phyloP scores from a whole-genome alignment of 2,888 invertebrate genomes.

The Oasisia sp. region DNA sequence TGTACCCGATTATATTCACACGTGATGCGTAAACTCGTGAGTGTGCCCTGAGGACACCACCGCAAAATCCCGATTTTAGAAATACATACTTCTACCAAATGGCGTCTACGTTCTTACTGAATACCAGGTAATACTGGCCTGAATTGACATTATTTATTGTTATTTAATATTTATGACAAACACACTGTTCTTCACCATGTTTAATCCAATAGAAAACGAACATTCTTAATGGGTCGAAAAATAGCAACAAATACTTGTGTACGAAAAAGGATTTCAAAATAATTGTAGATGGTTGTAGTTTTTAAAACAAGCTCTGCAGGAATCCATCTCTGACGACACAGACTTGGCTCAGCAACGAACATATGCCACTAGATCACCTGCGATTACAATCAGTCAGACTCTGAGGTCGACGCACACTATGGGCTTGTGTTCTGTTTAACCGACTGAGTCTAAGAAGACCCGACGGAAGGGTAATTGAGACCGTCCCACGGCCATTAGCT shows the following conservation, averaged over 20 bases:
- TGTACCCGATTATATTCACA: conserved; percentile 1
- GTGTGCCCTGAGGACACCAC: not conserved
- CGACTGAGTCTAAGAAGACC: not conserved
- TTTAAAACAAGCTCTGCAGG: not conserved
- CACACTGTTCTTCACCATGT: not conserved
- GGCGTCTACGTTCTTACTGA: not conserved
- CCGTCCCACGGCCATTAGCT: not conserved
- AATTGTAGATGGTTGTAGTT: not conserved
- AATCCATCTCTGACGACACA: not conserved
- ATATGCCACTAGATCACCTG: not conserved
- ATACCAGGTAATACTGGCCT: not conserved
- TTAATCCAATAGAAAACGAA: not conserved
- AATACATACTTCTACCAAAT: not conserved
- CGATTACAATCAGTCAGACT: not conserved
- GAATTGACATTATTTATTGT: too few species aligned
- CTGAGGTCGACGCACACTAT: not conserved
- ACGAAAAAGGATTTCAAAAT: not conserved
- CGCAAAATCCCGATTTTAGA: not conserved
- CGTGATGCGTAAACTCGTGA: not conserved
- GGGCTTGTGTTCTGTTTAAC: not conserved
- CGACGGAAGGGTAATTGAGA: not conserved
- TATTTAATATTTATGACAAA: not conserved
- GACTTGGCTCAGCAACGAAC: not conserved
- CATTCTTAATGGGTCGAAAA: not conserved
- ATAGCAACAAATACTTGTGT: not conserved